phyloP scores from a whole-genome alignment of 37 sponge, comb jelly and placozoan genomes.

The Chondrosia reniformis region DNA sequence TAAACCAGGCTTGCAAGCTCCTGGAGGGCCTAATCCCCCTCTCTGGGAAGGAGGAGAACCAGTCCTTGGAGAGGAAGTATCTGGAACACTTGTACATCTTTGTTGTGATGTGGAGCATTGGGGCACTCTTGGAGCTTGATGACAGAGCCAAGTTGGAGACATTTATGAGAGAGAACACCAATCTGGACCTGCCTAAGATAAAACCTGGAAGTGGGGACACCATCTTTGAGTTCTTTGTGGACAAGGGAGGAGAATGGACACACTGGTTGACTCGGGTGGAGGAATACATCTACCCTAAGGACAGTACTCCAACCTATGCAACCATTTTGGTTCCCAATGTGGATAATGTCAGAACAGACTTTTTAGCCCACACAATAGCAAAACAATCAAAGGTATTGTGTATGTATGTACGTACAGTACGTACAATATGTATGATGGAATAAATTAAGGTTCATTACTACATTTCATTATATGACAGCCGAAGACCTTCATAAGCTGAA shows the following conservation, averaged over 20 bases:
- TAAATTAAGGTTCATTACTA: not conserved
- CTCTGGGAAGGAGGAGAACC: slow-evolving; percentile 61
- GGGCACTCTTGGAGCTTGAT: slow-evolving; percentile 91
- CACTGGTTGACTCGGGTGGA: slow-evolving; percentile 89
- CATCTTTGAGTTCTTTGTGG: slow-evolving; percentile 94
- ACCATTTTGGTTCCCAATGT: slow-evolving; percentile 97
- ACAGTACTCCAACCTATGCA: slow-evolving; percentile 81
- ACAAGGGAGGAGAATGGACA: slow-evolving; percentile 80
- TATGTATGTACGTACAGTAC: not conserved
- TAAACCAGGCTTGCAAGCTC: slow-evolving; percentile 73
- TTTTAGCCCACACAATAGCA: slow-evolving; percentile 89
- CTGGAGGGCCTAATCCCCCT: slow-evolving; percentile 90
- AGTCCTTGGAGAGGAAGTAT: slow-evolving; percentile 42
- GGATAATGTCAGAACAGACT: slow-evolving; percentile 97
- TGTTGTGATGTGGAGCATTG: slow-evolving; percentile 96
- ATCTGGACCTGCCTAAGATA: slow-evolving; percentile 68
- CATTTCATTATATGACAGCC: too few species aligned
- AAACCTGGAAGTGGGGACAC: slow-evolving; percentile 73
- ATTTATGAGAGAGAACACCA: slow-evolving; percentile 73
- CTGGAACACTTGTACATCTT: slow-evolving; percentile 93
- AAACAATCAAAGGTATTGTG: slow-evolving; percentile 69
- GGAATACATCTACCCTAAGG: slow-evolving; percentile 89
- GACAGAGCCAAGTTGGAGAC: slow-evolving; percentile 89
- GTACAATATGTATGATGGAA: not conserved
- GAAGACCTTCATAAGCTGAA: too few species aligned